Conservation (phyloP, 35 echinoderm and acorn worm genomes). For the Eucidaris tribuloides region DNA sequence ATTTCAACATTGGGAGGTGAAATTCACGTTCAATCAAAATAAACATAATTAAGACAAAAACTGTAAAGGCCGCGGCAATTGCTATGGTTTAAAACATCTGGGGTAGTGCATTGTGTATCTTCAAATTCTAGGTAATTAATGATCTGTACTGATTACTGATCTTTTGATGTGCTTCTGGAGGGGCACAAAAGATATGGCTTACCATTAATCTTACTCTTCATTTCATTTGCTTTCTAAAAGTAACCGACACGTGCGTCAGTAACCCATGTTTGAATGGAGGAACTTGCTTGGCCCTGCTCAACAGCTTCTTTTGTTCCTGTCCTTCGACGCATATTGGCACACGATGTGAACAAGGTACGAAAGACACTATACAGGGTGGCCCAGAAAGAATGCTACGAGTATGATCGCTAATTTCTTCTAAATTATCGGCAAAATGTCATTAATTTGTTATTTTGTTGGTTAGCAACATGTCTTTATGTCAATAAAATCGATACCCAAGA, state of each 20-base stretch:
- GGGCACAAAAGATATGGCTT: conserved; percentile 1
- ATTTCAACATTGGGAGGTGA: too few relatives aligned
- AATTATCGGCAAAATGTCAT: too few relatives aligned
- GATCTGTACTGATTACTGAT: neutral
- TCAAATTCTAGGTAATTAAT: neutral
- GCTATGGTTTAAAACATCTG: too few relatives aligned
- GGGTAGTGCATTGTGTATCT: neutral
- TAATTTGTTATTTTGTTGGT: too few relatives aligned
- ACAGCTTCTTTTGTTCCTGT: neutral
- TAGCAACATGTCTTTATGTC: too few relatives aligned
- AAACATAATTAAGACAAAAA: too few relatives aligned
- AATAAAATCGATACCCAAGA: too few relatives aligned
- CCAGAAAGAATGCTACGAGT: too few relatives aligned
- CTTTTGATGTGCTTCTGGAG: neutral
- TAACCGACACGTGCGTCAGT: conserved; percentile 57
- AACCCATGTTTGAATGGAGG: conserved; percentile 64
- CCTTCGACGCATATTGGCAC: neutral
- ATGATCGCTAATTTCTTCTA: too few relatives aligned
- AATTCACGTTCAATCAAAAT: too few relatives aligned
- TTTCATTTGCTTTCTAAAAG: conserved; percentile 4
- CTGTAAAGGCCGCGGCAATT: too few relatives aligned
- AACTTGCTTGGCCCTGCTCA: neutral
- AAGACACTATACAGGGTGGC: too few relatives aligned
- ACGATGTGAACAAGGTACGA: neutral
- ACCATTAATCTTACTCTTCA: neutral